Percentiles rank a stretch among this genome's conserved stretches.
These are phyloP conservation scores for Pseudomugil gertrudae DNA, from an alignment of 2,797 vertebrate species.

Conservation along the genomic window DNA sequence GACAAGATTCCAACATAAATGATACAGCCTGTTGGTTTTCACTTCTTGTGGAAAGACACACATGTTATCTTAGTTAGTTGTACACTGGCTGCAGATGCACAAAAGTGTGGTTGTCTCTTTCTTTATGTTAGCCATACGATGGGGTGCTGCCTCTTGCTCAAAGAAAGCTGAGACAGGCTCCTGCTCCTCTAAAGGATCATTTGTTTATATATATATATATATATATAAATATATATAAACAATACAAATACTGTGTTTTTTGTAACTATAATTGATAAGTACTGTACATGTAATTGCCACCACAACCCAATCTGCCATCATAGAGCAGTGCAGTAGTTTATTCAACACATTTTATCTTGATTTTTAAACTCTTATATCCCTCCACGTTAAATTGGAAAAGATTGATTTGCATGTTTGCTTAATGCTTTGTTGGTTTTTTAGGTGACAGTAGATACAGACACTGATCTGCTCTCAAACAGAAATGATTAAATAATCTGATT, in stretches of 20 bases:
- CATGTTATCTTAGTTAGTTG: neutral
- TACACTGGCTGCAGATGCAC: neutral
- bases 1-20: neutral
- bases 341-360: neutral
- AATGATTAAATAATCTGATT: neutral
- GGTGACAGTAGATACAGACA: neutral
- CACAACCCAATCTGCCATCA: too few relatives aligned
- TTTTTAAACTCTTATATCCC: neutral
- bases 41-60: constrained; percentile 3
- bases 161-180: neutral
- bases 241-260: neutral
- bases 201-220: too few relatives aligned
- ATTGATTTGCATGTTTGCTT: neutral
- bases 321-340: neutral
- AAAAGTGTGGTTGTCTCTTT: constrained; percentile 1
- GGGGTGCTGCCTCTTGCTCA: neutral
- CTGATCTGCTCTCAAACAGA: neutral
- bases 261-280: neutral
- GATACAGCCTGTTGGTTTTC: neutral
- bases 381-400: neutral
- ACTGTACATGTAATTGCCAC: too few relatives aligned
- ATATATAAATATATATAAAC: too few relatives aligned
- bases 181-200: neutral
- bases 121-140: constrained; percentile 4
- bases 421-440: constrained; percentile 2